Percentiles rank a stretch among this genome's conserved stretches.
Evolutionary conservation across 2,888 invertebrate genomes (phyloP).

Genomic region (Amiota minor): DNA sequence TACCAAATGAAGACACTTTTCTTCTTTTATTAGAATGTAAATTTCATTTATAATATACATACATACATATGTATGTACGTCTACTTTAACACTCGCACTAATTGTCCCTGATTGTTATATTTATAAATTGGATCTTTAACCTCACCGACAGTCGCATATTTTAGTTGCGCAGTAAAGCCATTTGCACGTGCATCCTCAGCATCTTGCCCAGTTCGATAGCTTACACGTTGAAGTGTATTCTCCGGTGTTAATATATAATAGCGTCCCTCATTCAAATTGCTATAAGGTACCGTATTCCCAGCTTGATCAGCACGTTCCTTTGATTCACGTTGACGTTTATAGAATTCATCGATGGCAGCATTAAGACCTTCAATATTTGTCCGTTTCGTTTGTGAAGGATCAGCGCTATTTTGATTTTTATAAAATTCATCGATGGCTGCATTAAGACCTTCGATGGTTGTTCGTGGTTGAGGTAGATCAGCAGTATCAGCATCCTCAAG

Average conservation of each 20-base stretch:
- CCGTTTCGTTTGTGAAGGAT: slow-evolving; percentile 38
- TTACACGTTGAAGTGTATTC: slow-evolving; percentile 71
- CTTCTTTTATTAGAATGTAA: not conserved
- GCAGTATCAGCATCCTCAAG: slow-evolving; percentile 45
- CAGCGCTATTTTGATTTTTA: slow-evolving; percentile 5
- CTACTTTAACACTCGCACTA: slow-evolving; percentile 69
- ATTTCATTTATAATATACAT: not conserved
- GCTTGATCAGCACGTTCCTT: slow-evolving; percentile 28
- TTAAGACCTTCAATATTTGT: slow-evolving; percentile 49
- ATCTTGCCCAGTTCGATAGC: slow-evolving; percentile 67
- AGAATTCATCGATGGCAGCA: slow-evolving; percentile 47
- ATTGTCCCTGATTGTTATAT: slow-evolving; percentile 70
- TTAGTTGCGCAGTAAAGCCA: slow-evolving; percentile 71
- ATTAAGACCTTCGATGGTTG: not conserved
- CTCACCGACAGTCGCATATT: slow-evolving; percentile 71
- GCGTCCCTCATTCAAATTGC: slow-evolving; percentile 62
- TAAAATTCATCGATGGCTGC: slow-evolving; percentile 20
- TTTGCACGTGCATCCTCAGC: slow-evolving; percentile 62
- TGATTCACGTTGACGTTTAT: slow-evolving; percentile 4
- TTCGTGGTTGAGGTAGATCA: slow-evolving; percentile 1
- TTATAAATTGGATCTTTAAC: slow-evolving; percentile 72
- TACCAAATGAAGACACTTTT: not conserved
- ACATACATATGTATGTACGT: too few relatives aligned
- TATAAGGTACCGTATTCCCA: slow-evolving; percentile 25
- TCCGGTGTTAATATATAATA: slow-evolving; percentile 72